Conservation (phyloP, 2,888 invertebrate species). For the Leucophenga montana region DNA sequence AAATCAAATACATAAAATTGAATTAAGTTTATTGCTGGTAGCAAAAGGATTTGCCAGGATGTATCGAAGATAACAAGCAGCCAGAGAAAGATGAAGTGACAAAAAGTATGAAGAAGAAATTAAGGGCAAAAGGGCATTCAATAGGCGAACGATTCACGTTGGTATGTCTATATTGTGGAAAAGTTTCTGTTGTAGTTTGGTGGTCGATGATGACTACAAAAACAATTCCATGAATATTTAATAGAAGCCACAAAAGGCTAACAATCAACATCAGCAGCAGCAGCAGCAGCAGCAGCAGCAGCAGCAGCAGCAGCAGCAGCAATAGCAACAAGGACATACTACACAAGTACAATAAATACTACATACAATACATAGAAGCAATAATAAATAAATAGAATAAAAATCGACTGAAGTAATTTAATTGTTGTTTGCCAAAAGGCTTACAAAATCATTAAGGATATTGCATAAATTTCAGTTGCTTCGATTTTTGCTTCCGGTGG, state of each 20-base stretch:
- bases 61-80: no score
- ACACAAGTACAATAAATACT: no score
- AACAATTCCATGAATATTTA: constrained; percentile 5
- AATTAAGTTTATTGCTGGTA: no score
- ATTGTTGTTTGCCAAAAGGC: constrained; percentile 17
- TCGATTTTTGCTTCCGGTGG: neutral
- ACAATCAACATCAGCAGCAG: constrained; percentile 21
- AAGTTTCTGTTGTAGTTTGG: neutral
- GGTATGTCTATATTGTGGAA: no score
- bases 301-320: no score
- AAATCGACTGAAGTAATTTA: constrained; percentile 24
- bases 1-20: no score
- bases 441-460: constrained; percentile 9
- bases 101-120: neutral
- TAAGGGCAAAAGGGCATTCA: neutral
- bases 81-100: no score
- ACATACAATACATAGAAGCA: constrained; percentile 3
- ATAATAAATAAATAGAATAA: constrained; percentile 25
- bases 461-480: constrained; percentile 5
- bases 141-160: neutral
- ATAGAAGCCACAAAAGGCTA: neutral
- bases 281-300: no score
- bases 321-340: no score
- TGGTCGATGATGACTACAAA: neutral
- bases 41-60: no score